These are phyloP conservation scores for Cryptus viduatorius DNA, from an alignment of 2,888 invertebrate genomes.

Conservation along the genomic window DNA sequence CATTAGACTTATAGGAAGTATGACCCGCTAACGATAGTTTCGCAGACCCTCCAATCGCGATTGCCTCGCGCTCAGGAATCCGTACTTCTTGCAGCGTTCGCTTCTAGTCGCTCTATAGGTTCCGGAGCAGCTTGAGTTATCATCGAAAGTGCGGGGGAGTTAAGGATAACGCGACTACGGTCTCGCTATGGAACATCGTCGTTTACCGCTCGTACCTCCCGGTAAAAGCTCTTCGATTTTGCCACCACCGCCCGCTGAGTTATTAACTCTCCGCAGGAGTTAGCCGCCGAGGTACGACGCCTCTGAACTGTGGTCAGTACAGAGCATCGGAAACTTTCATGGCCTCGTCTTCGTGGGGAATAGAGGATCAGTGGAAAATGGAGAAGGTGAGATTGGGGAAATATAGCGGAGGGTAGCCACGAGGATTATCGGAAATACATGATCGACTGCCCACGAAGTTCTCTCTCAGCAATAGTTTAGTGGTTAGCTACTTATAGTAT, in stretches of 20 bases:
- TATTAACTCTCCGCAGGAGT: conserved; percentile 55
- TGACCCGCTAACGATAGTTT: conserved; percentile 34
- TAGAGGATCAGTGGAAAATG: conserved; percentile 39
- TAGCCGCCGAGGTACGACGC: conserved; percentile 29
- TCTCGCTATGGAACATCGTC: conserved; percentile 22
- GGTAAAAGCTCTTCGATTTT: conserved; percentile 34
- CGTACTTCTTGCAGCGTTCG: conserved; percentile 29
- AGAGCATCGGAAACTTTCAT: conserved; percentile 36
- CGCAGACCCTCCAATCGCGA: conserved; percentile 44
- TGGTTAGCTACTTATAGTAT: neutral
- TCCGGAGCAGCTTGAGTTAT: conserved; percentile 32
- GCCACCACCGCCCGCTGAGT: conserved; percentile 37
- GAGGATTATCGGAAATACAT: conserved; percentile 61
- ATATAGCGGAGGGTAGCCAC: conserved; percentile 29
- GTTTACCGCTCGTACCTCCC: conserved; percentile 28
- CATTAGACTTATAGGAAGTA: conserved; percentile 42
- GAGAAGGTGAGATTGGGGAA: conserved; percentile 10
- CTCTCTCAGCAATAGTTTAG: conserved; percentile 39
- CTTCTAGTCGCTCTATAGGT: neutral
- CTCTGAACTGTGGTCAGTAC: conserved; percentile 1
- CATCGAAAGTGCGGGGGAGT: conserved; percentile 11
- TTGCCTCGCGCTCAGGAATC: conserved; percentile 45
- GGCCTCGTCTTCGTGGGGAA: conserved; percentile 53
- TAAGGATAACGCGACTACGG: conserved; percentile 16
- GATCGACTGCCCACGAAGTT: conserved; percentile 24